Evolutionary conservation across 1,140 invertebrate genomes (phyloP).

Genomic region (Drosophila lini): DNA sequence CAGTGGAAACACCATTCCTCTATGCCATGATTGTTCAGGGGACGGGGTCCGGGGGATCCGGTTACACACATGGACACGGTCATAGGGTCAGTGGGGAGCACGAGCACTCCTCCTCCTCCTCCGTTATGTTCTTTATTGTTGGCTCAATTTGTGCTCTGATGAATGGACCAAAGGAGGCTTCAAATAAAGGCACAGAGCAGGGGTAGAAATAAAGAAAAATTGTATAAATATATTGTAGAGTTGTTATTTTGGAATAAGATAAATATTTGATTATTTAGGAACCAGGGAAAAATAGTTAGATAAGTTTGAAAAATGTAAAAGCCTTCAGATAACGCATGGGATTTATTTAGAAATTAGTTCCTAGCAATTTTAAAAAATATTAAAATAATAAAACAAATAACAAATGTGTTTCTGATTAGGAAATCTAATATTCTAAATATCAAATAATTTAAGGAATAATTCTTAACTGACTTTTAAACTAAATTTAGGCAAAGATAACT

Average conservation of each 20-base stretch:
- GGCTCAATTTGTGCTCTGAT: slow-evolving; percentile 63
- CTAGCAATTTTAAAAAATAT: neutral
- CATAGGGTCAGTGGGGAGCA: slow-evolving; percentile 33
- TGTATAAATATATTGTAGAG: neutral
- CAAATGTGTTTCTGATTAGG: neutral
- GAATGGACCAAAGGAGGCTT: slow-evolving; percentile 39
- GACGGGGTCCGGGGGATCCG: slow-evolving; percentile 41
- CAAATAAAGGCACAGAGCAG: neutral
- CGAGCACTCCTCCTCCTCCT: neutral
- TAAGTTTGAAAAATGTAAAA: neutral
- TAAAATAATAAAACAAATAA: neutral
- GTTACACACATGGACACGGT: slow-evolving; percentile 52
- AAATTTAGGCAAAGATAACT: neutral
- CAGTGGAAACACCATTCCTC: slow-evolving; percentile 1
- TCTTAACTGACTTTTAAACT: neutral
- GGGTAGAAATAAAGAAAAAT: neutral
- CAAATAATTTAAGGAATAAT: neutral
- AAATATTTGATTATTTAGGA: neutral
- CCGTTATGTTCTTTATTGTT: neutral
- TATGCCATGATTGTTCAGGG: neutral
- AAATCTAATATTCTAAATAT: neutral
- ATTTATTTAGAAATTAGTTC: too few species aligned
- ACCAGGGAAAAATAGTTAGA: neutral
- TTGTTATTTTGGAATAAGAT: neutral
- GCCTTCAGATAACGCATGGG: neutral